These are phyloP conservation scores for Melangyna quadrimaculata DNA, from an alignment of 2,888 invertebrate genomes.

Conservation along the genomic window DNA sequence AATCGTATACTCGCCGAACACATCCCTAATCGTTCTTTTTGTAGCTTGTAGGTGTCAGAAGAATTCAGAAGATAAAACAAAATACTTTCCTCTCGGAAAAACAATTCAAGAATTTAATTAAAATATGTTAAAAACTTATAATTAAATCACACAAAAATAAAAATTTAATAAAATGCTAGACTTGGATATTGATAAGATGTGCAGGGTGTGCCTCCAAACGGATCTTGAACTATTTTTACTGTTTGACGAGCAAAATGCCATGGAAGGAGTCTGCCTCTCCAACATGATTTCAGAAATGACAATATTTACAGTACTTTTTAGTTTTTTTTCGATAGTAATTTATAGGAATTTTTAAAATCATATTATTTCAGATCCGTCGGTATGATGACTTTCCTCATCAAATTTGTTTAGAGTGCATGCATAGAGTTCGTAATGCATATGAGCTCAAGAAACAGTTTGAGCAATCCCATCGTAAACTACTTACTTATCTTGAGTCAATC, in stretches of 20 bases:
- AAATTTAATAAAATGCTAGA: slow-evolving; percentile 34
- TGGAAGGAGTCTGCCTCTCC: slow-evolving; percentile 74
- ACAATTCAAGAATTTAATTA: background rate
- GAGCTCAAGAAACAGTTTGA: slow-evolving; percentile 79
- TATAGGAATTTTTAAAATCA: background rate
- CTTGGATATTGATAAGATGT: slow-evolving; percentile 76
- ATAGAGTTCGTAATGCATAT: slow-evolving; percentile 77
- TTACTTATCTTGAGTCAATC: slow-evolving; percentile 73
- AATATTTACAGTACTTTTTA: slow-evolving; percentile 73
- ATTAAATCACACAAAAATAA: background rate
- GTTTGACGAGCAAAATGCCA: slow-evolving; percentile 76
- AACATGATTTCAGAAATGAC: slow-evolving; percentile 78
- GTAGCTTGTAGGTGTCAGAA: background rate
- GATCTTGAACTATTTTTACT: slow-evolving; percentile 75
- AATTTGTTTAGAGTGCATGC: slow-evolving; percentile 78
- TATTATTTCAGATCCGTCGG: slow-evolving; percentile 77
- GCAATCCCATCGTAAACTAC: slow-evolving; percentile 77
- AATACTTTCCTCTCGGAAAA: background rate
- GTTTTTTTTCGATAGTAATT: background rate
- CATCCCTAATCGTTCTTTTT: background rate
- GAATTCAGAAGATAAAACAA: background rate
- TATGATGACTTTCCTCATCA: slow-evolving; percentile 80
- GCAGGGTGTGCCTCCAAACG: slow-evolving; percentile 78
- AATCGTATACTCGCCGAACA: background rate
- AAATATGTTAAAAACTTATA: background rate